Evolutionary conservation across 2,113 vertebrate genomes (phyloP).

Genomic region (Numenius arquata): DNA sequence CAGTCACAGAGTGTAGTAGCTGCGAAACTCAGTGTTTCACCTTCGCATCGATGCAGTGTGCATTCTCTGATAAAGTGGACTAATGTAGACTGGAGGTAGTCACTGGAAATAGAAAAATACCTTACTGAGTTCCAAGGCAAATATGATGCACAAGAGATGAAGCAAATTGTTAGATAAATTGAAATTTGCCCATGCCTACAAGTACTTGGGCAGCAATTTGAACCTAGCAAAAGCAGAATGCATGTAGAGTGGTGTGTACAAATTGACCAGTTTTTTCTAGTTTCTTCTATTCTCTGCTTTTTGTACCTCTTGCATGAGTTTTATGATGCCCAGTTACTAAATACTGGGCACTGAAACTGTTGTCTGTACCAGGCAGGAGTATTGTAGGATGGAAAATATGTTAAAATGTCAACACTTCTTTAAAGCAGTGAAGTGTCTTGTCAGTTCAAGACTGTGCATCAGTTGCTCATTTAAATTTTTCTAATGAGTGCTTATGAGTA

Average conservation of each 20-base stretch:
- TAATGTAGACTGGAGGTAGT: not conserved
- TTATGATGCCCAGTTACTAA: not conserved
- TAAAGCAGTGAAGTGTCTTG: not conserved
- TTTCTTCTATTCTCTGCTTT: not conserved
- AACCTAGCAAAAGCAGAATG: not conserved
- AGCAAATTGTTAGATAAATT: not conserved
- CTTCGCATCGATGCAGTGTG: not conserved
- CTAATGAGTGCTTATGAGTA: conserved; percentile 12
- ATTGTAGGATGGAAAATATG: not conserved
- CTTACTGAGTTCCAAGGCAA: not conserved
- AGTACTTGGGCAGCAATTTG: not conserved
- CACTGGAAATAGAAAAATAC: not conserved
- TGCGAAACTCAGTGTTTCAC: not conserved
- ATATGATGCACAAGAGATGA: not conserved
- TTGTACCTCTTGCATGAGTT: not conserved
- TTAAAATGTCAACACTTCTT: conserved; percentile 1
- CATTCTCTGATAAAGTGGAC: not conserved
- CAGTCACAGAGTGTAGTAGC: not conserved
- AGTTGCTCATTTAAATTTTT: conserved; percentile 32
- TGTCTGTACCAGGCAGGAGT: not conserved
- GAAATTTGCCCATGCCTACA: not conserved
- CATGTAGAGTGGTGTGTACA: not conserved
- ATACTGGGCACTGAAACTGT: not conserved
- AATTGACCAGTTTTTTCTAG: not conserved
- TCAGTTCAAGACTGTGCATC: not conserved